Evolutionary conservation across 2,113 vertebrate genomes (phyloP).

Genomic region (Platysteira castanea): DNA sequence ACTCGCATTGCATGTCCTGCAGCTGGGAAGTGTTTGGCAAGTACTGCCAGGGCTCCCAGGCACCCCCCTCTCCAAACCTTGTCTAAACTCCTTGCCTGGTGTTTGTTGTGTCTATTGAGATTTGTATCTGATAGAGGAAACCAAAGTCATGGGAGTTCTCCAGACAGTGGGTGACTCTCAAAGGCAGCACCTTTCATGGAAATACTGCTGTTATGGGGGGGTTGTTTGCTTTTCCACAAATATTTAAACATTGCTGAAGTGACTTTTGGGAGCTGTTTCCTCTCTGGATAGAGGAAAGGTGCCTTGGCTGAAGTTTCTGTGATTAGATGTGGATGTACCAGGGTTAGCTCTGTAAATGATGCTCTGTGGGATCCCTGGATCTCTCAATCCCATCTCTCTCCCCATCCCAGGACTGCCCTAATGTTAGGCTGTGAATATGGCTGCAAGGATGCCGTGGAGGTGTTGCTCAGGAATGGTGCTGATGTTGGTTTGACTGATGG

Average conservation of each 20-base stretch:
- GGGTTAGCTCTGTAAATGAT: fast-evolving
- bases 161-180: neutral
- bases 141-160: neutral
- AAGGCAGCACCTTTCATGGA: neutral
- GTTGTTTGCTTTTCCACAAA: neutral
- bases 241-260: neutral
- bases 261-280: neutral
- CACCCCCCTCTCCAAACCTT: neutral
- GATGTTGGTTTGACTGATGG: constrained; percentile 82
- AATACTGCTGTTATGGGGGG: fast-evolving
- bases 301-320: neutral
- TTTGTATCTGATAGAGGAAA: neutral
- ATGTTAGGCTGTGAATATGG: constrained; percentile 92
- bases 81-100: neutral
- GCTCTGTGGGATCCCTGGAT: fast-evolving
- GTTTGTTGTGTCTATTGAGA: neutral
- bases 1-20: fast-evolving
- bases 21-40: neutral
- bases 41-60: neutral
- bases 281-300: neutral
- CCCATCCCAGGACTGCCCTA: constrained; percentile 82
- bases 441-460: constrained; percentile 90
- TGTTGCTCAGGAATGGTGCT: constrained; percentile 83
- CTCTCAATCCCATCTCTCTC: neutral
- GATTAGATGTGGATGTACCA: fast-evolving